Base-by-base conservation (phyloP, 2,888 invertebrate genomes). In the Cerastoderma edule region DNA sequence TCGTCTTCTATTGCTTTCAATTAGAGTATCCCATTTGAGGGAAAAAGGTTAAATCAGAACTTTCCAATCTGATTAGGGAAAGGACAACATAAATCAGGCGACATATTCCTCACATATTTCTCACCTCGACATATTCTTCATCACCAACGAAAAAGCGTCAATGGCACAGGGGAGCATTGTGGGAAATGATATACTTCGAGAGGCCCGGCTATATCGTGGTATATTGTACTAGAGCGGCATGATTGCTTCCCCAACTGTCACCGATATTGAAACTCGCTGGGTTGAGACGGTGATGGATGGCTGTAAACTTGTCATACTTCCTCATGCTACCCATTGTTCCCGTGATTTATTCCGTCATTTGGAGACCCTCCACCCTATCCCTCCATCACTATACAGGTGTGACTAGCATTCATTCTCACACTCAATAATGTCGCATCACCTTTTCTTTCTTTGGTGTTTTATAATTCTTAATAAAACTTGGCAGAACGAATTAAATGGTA, bases 311-410 rank as follows among this genome's bases (percentile, higher is more conserved):
- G 78, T 78, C 78, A 75, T 33, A 67, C 35, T 64, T 50, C 66
- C 71, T 78, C 78, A 75, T 33, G 63, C 35, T 64, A 54, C 66
- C 71, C 67, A 65, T 65, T 68, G 76, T 76, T 73, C 69, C 48
- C 8, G 35, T 82, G 82, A 82, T 82, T 82, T 82, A 82, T 82
- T 78, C 73, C 60, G 66, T 82, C 78, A 78, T 78, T 75, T 76
- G 67, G 56, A 54, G 65, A 82, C 71, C 78, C 73, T 78, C 73
- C 66, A 75, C 71, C 76, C 67, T 73, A 68, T 72, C 67, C 65
- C n/a, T 66, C 57, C 67, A 72, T 78, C 69, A 67, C 72, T 44
- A 35, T 74, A 60, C 80, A 80, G 80, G 80, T 80, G 80, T 77
- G 77, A 77, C 77, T 77, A 75, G 80, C 75, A 72, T 67, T 71